These are phyloP conservation scores for Esox masquinongy DNA, from an alignment of 2,797 vertebrate species.

Conservation along the genomic window DNA sequence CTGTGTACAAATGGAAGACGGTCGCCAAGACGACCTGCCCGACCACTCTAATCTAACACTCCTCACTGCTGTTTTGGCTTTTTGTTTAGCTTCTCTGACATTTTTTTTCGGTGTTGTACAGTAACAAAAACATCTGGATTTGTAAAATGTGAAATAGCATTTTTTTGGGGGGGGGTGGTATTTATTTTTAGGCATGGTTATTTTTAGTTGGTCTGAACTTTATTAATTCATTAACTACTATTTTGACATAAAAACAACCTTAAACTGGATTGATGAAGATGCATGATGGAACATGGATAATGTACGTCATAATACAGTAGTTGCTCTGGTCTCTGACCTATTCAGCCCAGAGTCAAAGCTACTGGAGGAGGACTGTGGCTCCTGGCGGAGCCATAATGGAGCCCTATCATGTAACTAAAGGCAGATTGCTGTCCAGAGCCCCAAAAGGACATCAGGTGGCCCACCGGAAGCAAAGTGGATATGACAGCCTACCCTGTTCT, in stretches of 20 bases:
- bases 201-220: slow-evolving; percentile 32
- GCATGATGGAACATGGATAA: slow-evolving; percentile 27
- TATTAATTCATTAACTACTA: background rate
- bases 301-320: slow-evolving; percentile 35
- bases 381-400: slow-evolving; percentile 31
- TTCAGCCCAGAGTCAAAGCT: slow-evolving; percentile 39
- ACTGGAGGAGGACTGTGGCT: slow-evolving; percentile 55
- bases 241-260: slow-evolving; percentile 2
- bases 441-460: slow-evolving; percentile 23
- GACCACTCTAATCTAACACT: slow-evolving; percentile 54
- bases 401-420: background rate
- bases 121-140: slow-evolving; percentile 44
- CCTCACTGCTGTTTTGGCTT: slow-evolving; percentile 11
- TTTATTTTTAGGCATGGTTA: slow-evolving; percentile 60
- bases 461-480: background rate
- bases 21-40: background rate
- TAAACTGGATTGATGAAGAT: slow-evolving; percentile 32
- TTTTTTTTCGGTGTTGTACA: slow-evolving; percentile 43
- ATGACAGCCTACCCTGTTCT: background rate
- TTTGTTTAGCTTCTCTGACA: slow-evolving; percentile 18
- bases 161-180: slow-evolving; percentile 34
- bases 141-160: slow-evolving; percentile 42
- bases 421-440: slow-evolving; percentile 21
- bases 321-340: background rate
- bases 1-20: slow-evolving; percentile 27